Percentiles rank a stretch among this genome's conserved stretches.
Evolutionary conservation across 2,113 vertebrate genomes (phyloP).

Genomic region (Xenus cinereus): DNA sequence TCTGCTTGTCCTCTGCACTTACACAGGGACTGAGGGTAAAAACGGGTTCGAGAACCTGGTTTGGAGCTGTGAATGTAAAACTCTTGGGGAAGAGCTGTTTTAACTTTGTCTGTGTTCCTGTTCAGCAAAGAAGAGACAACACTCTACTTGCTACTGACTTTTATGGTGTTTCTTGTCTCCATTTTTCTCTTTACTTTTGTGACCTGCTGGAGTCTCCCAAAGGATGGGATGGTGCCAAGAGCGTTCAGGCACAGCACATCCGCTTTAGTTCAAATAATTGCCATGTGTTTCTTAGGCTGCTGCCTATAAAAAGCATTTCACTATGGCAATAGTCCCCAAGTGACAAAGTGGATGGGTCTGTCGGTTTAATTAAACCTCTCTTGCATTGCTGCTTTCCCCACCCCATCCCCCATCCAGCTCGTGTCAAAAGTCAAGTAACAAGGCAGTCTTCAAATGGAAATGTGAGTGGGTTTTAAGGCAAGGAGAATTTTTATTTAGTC

Average conservation of each 20-base stretch:
- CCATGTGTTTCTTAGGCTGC: not conserved
- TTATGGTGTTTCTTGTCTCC: not conserved
- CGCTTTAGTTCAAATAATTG: constrained; percentile 41
- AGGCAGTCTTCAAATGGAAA: not conserved
- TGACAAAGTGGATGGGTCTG: not conserved
- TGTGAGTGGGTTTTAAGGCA: not conserved
- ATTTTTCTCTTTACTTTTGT: not conserved
- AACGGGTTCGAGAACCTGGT: not conserved
- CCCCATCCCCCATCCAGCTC: not conserved
- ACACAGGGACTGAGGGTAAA: not conserved
- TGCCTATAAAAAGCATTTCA: constrained; percentile 32
- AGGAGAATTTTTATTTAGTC: not conserved
- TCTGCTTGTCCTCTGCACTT: not conserved
- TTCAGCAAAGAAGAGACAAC: not conserved
- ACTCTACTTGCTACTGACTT: not conserved
- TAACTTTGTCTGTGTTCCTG: not conserved
- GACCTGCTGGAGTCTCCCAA: not conserved
- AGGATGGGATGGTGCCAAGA: not conserved
- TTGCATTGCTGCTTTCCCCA: not conserved
- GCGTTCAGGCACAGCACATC: not conserved
- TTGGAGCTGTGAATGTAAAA: not conserved
- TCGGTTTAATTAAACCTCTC: constrained; percentile 9
- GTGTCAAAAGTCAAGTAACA: not conserved
- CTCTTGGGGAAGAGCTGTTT: not conserved
- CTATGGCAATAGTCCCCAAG: constrained; percentile 47